These are phyloP conservation scores for Premnoplex brunnescens DNA, from an alignment of 2,797 vertebrate genomes.

Conservation along the genomic window DNA sequence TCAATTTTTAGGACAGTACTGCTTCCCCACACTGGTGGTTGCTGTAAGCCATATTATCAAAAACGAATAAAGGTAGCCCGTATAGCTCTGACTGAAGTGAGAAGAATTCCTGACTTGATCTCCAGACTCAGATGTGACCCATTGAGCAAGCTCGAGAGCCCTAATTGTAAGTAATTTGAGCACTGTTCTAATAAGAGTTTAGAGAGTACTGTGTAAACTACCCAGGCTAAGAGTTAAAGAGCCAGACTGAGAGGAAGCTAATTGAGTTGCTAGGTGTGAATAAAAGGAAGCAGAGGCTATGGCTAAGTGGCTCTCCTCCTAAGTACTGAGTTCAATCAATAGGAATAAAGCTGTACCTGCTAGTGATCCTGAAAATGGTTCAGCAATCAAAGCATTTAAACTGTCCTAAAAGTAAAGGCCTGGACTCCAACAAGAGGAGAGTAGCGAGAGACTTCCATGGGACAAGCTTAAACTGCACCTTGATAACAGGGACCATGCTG, in stretches of 20 bases:
- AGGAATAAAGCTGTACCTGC: neutral
- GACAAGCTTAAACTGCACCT: neutral
- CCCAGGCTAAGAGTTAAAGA: neutral
- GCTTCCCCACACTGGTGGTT: neutral
- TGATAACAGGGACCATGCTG: neutral
- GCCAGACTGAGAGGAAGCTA: neutral
- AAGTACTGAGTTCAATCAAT: neutral
- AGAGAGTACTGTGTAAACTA: neutral
- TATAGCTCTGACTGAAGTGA: neutral
- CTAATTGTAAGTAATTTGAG: neutral
- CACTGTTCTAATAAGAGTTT: neutral
- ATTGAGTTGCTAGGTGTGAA: conserved; percentile 20
- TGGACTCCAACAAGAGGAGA: neutral
- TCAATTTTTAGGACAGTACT: neutral
- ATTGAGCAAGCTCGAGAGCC: neutral
- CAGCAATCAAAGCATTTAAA: neutral
- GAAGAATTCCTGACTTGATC: neutral
- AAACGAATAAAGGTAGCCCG: neutral
- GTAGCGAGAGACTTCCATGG: neutral
- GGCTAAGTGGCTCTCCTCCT: neutral
- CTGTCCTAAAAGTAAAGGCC: neutral
- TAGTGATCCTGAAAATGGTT: neutral
- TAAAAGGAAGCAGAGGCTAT: conserved; percentile 1
- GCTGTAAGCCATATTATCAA: neutral
- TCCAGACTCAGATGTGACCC: neutral